Conservation (phyloP, 1,140 invertebrate species). For the Eulimnadia texana region DNA sequence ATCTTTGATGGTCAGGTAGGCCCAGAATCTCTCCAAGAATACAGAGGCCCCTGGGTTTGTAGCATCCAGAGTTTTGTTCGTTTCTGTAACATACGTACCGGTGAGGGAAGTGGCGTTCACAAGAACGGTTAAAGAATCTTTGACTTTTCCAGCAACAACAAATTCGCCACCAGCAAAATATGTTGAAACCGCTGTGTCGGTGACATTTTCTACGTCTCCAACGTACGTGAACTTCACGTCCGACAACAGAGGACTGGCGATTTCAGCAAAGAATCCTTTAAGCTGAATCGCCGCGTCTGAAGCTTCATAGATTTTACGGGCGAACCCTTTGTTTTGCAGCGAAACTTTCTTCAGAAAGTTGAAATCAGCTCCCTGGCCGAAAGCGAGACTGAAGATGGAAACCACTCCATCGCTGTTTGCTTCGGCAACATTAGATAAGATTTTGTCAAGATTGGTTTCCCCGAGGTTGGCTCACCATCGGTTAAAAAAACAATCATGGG, state of each 20-base stretch:
- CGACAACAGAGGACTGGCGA: conserved; percentile 49
- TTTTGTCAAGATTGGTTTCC: conserved; percentile 35
- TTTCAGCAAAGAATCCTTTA: conserved; percentile 51
- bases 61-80: conserved; percentile 13
- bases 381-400: conserved; percentile 49
- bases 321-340: conserved; percentile 47
- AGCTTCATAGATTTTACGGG: conserved; percentile 55
- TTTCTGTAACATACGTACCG: neutral
- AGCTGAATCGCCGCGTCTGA: conserved; percentile 52
- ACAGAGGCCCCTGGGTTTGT: conserved; percentile 13
- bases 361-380: conserved; percentile 51
- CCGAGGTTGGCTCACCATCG: conserved; percentile 52
- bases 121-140: neutral
- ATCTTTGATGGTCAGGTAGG: conserved; percentile 49
- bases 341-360: conserved; percentile 46
- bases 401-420: conserved; percentile 21
- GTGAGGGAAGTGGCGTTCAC: neutral
- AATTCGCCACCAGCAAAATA: conserved; percentile 42
- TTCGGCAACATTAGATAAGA: conserved; percentile 31
- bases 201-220: conserved; percentile 22
- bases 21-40: conserved; percentile 49
- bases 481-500: conserved; percentile 58
- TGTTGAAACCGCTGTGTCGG: conserved; percentile 33
- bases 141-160: conserved; percentile 38
- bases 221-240: conserved; percentile 48